Evolutionary conservation across 2,113 vertebrate genomes (phyloP).

Genomic region (Cavia aperea): DNA sequence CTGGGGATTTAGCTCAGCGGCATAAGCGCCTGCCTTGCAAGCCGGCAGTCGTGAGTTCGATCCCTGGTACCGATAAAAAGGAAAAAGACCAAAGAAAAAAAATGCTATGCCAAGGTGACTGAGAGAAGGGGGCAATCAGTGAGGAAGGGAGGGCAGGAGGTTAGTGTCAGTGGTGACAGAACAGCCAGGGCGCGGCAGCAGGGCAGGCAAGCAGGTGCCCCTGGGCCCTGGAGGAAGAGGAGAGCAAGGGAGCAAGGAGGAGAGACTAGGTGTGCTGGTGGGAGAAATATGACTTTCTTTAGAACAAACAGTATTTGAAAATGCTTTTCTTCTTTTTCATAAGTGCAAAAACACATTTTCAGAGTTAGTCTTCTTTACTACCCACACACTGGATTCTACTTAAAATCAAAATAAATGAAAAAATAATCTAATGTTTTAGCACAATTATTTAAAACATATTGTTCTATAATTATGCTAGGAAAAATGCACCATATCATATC

Average conservation of each 20-base stretch:
- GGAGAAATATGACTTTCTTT: neutral
- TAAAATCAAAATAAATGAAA: neutral
- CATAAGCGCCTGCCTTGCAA: too few species aligned
- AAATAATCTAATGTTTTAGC: neutral
- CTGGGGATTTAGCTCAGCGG: too few species aligned
- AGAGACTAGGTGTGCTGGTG: neutral
- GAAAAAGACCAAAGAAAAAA: neutral
- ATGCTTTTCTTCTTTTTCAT: neutral
- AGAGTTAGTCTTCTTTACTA: neutral
- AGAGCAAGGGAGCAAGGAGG: neutral
- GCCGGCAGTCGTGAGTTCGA: too few species aligned
- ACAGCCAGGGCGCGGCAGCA: neutral
- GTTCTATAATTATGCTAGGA: neutral
- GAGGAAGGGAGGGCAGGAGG: neutral
- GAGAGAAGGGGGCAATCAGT: neutral
- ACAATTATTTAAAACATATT: constrained; percentile 13
- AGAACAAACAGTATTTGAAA: neutral
- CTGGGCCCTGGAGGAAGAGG: neutral
- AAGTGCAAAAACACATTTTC: neutral
- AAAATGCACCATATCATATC: neutral
- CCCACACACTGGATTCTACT: neutral
- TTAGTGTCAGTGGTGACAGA: neutral
- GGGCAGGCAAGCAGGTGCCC: neutral
- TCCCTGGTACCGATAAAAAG: too few species aligned
- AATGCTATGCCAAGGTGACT: too few species aligned